phyloP scores from a whole-genome alignment of 1,140 invertebrate species.

The Drosophila bocqueti region DNA sequence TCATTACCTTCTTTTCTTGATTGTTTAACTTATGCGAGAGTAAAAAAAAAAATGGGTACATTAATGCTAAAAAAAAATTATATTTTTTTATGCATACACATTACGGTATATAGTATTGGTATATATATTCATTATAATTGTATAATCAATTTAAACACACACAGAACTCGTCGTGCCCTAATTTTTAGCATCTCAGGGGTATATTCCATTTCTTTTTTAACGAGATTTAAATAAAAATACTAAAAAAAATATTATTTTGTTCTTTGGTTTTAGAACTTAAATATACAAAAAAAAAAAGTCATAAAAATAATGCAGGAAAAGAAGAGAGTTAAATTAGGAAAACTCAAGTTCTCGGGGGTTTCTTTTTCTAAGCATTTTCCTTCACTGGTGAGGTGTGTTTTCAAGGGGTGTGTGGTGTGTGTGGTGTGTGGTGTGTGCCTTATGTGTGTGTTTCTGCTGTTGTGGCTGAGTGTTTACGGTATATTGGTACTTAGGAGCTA shows the following conservation, averaged over 20 bases:
- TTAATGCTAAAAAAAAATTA: constrained; percentile 44
- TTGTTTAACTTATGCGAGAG: constrained; percentile 18
- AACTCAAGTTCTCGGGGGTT: constrained; percentile 20
- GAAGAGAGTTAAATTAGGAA: constrained; percentile 33
- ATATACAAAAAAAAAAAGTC: constrained; percentile 61
- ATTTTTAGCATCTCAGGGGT: constrained; percentile 36
- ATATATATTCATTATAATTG: constrained; percentile 22
- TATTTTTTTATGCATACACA: constrained; percentile 22
- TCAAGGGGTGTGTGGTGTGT: constrained; percentile 25
- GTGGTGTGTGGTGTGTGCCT: background rate
- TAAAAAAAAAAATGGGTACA: constrained; percentile 39
- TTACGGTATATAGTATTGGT: constrained; percentile 2
- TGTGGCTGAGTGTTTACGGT: constrained; percentile 49
- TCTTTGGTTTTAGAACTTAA: constrained; percentile 81
- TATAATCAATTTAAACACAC: constrained; percentile 39
- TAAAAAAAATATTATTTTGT: constrained; percentile 65
- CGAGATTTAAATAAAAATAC: constrained; percentile 37
- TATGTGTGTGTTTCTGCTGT: constrained; percentile 8
- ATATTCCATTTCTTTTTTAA: background rate
- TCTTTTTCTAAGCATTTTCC: constrained; percentile 34
- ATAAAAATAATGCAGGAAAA: constrained; percentile 32
- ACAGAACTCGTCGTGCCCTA: constrained; percentile 40
- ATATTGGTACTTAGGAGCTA: constrained; percentile 71
- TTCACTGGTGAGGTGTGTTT: constrained; percentile 34
- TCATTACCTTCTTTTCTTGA: constrained; percentile 3